Evolutionary conservation across 2,797 vertebrate genomes (phyloP), one percentile per base, ranked within the genome.

Genomic region (Syngnathus acus): DNA sequence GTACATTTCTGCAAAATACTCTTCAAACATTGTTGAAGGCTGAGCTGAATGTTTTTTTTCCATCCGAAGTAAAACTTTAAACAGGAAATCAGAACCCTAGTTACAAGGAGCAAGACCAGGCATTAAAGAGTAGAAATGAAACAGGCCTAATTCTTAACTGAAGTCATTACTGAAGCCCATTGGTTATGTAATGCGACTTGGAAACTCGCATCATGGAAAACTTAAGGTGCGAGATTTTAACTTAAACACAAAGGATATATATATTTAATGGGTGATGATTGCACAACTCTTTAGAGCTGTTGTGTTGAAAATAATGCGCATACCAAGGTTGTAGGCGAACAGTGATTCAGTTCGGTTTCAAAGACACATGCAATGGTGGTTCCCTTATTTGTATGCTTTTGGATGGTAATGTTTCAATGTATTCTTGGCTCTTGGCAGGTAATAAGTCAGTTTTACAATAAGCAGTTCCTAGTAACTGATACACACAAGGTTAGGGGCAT

Each of bases 401-500:
- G 5, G 26, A 32, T 32, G 5, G 23, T 32, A 16, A 37, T 37
- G 13, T 37, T 37, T 11, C 6, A 7, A 16, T 14, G 0, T 5
- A n/a, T 51, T 51, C n/a, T 51, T n/a, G 48, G 4, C 19, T n/a
- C 32, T 51, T 51, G 19, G 17, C 1, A 51, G 2, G 8, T n/a
- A 51, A 51, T 21, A 21, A n/a, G 9, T 51, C 19, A 21, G 9
- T n/a, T 19, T 32, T 26, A 55, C 32, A 58, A 16, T 37, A 32
- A 58, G 0, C 14, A 59, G 32, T 59, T 39, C 10, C 37, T 38
- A 8, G 6, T 38, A 14, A 62, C 74, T 57, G 71, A 60, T 66
- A 23, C 54, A 74, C 10, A 54, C 23, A 9, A 53, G 66, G 69
- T 23, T 68, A 1, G 32, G 32, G 55, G 38, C 16, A 13, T 32